Base-by-base conservation (phyloP, 2,113 vertebrate species). In the Crotalus viridis region DNA sequence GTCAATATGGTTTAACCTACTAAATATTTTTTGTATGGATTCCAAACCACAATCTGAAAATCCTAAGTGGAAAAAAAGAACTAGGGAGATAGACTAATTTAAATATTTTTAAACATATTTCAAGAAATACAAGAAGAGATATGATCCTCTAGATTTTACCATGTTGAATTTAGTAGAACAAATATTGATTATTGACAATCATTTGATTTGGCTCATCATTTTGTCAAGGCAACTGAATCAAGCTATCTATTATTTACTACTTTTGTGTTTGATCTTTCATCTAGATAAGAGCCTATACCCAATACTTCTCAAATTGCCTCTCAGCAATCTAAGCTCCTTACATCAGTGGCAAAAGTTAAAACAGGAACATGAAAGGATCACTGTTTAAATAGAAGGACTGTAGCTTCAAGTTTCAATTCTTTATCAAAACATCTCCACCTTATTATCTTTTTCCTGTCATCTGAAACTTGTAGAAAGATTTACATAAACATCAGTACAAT, bases 301-400 rank as follows among this genome's bases (percentile, higher is more conserved):
- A 97, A 97, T 97, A 98, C 97, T 97, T 98, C 97, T 98, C 97
- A 97, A 97, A 97, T 97, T 97, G 97, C 97, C 94, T 97, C 92
- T 96, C 97, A 39, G 3, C 28, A 54, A 22, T 64, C 15, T 52
- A 52, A 17, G 24, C 19, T 22, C 22, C 97, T 96, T 98, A 98
- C 97, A 98, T 98, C 98, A 97, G 97, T 98, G 96, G 97, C 96
- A 97, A 96, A 98, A 98, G 97, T 98, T 98, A 97, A 98, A 98
- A 98, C 97, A 98, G 96, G 97, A 98, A 98, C 97, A 98, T 98
- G 97, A 98, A 98, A 98, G 97, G 92, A 97, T 97, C 96, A 97
- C 97, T 98, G 97, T 97, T 98, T 97, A 98, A 98, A 98, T 98
- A 97, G 98, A 98, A 98, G 97, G 97, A 97, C 97, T 97, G 97